phyloP scores from a whole-genome alignment of 53 echinoderm and acorn worm genomes.

The Echinometra lucunter region DNA sequence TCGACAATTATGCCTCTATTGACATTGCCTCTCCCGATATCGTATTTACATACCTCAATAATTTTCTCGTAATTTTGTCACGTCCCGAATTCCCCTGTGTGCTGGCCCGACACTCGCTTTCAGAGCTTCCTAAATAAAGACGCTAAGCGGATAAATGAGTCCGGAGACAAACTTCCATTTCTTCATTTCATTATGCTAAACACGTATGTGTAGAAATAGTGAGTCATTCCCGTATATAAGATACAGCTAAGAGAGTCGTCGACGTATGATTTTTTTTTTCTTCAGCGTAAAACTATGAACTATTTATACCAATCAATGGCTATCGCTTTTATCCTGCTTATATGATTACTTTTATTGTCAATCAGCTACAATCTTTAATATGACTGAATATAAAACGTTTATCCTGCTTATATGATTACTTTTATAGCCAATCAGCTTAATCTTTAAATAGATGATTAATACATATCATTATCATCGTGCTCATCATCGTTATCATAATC shows the following conservation, averaged over 20 bases:
- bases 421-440: neutral
- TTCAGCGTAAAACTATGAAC: neutral
- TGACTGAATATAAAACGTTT: no score
- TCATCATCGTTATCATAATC: no score
- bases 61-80: conserved; percentile 38
- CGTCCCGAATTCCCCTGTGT: conserved; percentile 11
- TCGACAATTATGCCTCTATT: neutral
- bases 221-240: neutral
- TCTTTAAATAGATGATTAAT: neutral
- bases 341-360: neutral
- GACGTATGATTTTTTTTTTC: neutral
- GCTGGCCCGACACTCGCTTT: neutral
- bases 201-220: conserved; percentile 14
- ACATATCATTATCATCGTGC: neutral
- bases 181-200: conserved; percentile 42
- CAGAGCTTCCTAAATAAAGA: conserved; percentile 26
- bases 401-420: neutral
- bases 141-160: conserved; percentile 9
- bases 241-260: neutral
- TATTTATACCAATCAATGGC: neutral
- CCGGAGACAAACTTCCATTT: conserved; percentile 33
- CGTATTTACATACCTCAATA: conserved; percentile 34
- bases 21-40: neutral
- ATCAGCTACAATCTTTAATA: neutral
- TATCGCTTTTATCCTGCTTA: neutral